These are phyloP conservation scores for Formicarius rufipectus DNA, from an alignment of 2,113 vertebrate species.

Conservation along the genomic window DNA sequence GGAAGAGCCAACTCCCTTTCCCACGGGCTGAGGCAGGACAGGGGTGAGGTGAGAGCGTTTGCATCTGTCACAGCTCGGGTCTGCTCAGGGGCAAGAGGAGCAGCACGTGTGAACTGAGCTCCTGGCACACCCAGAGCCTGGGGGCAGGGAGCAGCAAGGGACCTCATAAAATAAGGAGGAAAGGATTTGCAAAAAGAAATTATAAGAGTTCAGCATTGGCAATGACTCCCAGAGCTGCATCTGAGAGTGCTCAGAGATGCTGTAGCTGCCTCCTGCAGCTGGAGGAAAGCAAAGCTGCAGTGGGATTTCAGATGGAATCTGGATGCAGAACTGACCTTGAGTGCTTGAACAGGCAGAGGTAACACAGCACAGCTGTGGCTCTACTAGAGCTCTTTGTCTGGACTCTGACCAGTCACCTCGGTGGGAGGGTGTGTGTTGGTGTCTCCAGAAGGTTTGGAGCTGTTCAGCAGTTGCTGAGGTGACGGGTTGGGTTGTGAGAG, in stretches of 20 bases:
- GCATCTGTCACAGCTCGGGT: not conserved
- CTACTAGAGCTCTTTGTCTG: not conserved
- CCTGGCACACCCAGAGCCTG: not conserved
- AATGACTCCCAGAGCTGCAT: not conserved
- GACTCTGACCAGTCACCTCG: not conserved
- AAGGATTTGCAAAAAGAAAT: not conserved
- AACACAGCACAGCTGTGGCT: not conserved
- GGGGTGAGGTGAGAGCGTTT: accelerated
- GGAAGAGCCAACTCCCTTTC: not conserved
- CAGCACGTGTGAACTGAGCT: not conserved
- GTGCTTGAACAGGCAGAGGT: not conserved
- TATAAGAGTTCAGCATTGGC: accelerated
- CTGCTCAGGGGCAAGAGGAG: not conserved
- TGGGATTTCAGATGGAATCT: not conserved
- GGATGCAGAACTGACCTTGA: not conserved
- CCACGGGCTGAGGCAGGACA: accelerated
- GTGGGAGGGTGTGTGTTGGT: not conserved
- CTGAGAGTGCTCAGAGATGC: not conserved
- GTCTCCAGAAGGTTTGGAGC: not conserved
- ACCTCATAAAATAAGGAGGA: not conserved
- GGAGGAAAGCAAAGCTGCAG: not conserved
- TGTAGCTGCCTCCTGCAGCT: accelerated
- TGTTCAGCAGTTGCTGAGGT: not conserved
- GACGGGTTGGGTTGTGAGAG: not conserved
- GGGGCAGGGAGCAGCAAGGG: not conserved